Base-by-base conservation (phyloP, 30 jellyfish, hydroid and myxozoan genomes). In the Thelohanellus kitauei region DNA sequence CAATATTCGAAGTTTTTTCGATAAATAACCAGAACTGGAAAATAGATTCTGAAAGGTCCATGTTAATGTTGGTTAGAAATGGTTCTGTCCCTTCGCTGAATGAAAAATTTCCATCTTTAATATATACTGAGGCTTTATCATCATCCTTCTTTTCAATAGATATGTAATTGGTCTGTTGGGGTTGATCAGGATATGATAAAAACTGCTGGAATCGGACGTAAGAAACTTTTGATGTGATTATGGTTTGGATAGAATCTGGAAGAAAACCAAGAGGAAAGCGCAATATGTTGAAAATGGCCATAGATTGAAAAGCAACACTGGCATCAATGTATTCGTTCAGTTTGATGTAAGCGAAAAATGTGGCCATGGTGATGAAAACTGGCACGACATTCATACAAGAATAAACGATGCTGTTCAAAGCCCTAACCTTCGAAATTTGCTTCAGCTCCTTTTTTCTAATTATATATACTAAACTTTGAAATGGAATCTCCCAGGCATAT, bases 401-500 rank as follows among this genome's bases (percentile, higher is more conserved):
- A 6, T 23, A 20, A 9, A 4, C 4, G 2, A 24, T 4, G 25
- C 17, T 15, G 4, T 14, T 20, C 18, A 2, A 29, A 9, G 20
- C 83, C 38, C 44, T 17, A 41, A 33, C 0, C 61, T 31, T n/a
- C 61, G 47, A 23, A 80, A 32, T 17, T 50, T 33, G 32, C 44
- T 47, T 51, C 23, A 80, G 47, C 34, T 80, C 98, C 21, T 40
- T 25, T 3, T 57, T 41, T 48, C 98, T 48, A 42, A 56, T 24
- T 0, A 24, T 47, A 20, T 46, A 40, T 14, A 80, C 52, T 25
- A 64, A 52, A 32, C 57, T 44, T 16, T 50, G 50, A 45, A 80
- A 80, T 18, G 93, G 58, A 16, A 50, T 75, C 51, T 80, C 98
- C 98, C 98, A 80, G 18, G 89, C 86, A 45, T 80, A 80, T 24